A percentile compares a stretch with the other conserved stretches of the same genome.
Conservation (phyloP, 2,888 invertebrate genomes). For the Conus canariensis region DNA sequence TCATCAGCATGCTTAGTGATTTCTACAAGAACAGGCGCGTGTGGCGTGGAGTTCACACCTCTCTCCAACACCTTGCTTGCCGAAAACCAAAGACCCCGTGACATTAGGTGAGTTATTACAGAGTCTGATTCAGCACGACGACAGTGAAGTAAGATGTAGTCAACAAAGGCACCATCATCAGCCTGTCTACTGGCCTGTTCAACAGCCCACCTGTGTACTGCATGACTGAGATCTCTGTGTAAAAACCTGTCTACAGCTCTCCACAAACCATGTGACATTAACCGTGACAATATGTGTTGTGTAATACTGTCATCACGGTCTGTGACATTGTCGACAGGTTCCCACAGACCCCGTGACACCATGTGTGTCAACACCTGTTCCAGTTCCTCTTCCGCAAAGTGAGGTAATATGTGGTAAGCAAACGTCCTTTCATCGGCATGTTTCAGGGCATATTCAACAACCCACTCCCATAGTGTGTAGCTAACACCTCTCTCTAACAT, state of each 20-base stretch:
- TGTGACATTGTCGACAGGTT: neutral
- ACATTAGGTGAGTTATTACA: neutral
- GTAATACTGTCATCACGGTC: too few relatives aligned
- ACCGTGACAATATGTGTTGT: too few relatives aligned
- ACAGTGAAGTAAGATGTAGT: neutral
- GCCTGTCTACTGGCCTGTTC: neutral
- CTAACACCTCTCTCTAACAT: conserved; percentile 3
- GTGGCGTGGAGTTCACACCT: neutral
- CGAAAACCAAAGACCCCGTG: neutral
- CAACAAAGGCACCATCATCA: neutral
- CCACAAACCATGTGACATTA: neutral
- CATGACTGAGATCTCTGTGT: neutral
- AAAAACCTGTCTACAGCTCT: neutral
- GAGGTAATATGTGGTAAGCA: neutral
- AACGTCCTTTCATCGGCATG: neutral
- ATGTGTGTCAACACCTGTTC: neutral
- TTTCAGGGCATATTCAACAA: neutral
- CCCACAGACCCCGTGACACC: neutral
- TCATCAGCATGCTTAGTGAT: neutral
- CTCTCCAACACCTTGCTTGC: neutral
- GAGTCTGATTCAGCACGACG: neutral
- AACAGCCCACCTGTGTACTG: neutral
- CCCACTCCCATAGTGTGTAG: neutral
- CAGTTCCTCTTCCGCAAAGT: neutral
- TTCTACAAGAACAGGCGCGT: neutral